Evolutionary conservation across 2,797 vertebrate genomes (phyloP).

Genomic region (Trachurus trachurus): DNA sequence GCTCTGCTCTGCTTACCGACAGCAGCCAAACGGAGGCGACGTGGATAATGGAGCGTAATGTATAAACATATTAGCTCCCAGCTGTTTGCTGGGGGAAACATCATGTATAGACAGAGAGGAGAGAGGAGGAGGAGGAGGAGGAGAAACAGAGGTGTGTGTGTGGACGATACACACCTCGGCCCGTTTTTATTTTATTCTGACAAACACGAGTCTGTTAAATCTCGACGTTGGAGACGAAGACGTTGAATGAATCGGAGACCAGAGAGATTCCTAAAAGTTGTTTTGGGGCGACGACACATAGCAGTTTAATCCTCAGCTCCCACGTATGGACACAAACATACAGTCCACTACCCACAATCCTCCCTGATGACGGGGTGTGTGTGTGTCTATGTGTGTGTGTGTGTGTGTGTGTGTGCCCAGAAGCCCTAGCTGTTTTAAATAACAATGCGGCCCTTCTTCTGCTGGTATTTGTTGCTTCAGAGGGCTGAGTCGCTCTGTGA

Average conservation of each 20-base stretch:
- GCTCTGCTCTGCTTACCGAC: constrained; percentile 57
- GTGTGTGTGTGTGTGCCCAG: constrained; percentile 15
- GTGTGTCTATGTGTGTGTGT: neutral
- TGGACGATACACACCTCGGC: no score
- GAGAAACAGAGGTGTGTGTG: no score
- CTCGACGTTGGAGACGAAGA: no score
- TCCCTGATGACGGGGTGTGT: constrained; percentile 8
- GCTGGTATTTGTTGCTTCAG: constrained; percentile 46
- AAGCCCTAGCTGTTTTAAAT: constrained; percentile 62
- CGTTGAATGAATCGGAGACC: no score
- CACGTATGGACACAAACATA: constrained; percentile 31
- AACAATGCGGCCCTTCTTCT: constrained; percentile 58
- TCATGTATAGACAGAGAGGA: constrained; percentile 19
- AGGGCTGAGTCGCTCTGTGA: constrained; percentile 33
- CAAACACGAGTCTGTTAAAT: no score
- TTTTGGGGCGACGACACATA: constrained; percentile 3
- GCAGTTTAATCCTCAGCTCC: neutral
- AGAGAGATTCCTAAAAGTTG: no score
- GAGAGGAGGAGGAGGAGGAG: neutral
- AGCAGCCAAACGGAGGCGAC: constrained; percentile 67
- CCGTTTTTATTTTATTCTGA: no score
- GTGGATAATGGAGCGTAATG: constrained; percentile 76
- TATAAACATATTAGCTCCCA: constrained; percentile 76
- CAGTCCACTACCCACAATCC: constrained; percentile 13
- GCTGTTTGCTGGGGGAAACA: constrained; percentile 66